A percentile compares a stretch with the other conserved stretches of the same genome.
phyloP scores from a whole-genome alignment of 2,113 vertebrate species.

The Paraplagusia blochii region DNA sequence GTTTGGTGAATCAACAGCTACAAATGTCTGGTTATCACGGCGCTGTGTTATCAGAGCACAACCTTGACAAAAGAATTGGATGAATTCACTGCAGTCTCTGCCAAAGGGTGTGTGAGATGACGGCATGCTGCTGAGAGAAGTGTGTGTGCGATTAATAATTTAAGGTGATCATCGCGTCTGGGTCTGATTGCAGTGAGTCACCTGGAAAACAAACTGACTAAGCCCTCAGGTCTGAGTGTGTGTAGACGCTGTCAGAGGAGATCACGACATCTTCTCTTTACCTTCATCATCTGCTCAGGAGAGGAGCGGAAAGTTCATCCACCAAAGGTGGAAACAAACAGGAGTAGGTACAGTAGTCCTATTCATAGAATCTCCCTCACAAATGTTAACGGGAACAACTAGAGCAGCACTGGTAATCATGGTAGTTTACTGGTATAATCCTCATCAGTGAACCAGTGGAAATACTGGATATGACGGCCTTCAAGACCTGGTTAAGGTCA shows the following conservation, averaged over 20 bases:
- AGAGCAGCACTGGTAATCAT: conserved; percentile 61
- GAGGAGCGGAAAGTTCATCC: conserved; percentile 67
- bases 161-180: conserved; percentile 8
- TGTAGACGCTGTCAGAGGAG: conserved; percentile 22
- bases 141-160: conserved; percentile 10
- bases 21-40: conserved; percentile 4
- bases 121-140: not conserved
- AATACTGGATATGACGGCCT: conserved; percentile 58
- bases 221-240: conserved; percentile 12
- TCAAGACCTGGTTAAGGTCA: conserved; percentile 70
- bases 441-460: conserved; percentile 71
- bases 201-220: conserved; percentile 15
- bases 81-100: conserved; percentile 14
- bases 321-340: conserved; percentile 63
- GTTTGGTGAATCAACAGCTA: conserved; percentile 5
- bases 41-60: conserved; percentile 2
- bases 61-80: conserved; percentile 16
- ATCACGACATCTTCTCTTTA: conserved; percentile 23
- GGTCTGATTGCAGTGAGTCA: conserved; percentile 22
- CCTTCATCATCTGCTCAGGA: conserved; percentile 42
- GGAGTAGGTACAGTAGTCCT: conserved; percentile 59
- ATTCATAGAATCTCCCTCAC: conserved; percentile 54
- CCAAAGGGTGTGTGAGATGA: conserved; percentile 7
- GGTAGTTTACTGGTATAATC: conserved; percentile 70
- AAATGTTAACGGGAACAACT: conserved; percentile 44